Conservation (phyloP, 2,888 invertebrate species). For the Acronicta psi region DNA sequence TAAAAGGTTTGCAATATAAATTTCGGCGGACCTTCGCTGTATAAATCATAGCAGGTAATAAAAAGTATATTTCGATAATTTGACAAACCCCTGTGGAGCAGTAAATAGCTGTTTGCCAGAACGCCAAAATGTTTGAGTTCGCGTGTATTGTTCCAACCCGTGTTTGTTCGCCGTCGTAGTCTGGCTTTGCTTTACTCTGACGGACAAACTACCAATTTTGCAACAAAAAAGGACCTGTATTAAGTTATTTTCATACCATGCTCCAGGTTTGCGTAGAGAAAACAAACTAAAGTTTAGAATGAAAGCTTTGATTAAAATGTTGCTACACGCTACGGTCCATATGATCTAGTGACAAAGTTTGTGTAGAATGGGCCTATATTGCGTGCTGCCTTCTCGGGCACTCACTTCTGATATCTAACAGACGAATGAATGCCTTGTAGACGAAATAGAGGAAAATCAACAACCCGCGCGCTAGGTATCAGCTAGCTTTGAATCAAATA, state of each 20-base stretch:
- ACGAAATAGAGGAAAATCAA: not conserved
- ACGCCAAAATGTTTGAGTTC: conserved; percentile 29
- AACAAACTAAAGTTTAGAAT: conserved; percentile 7
- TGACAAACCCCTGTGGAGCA: conserved; percentile 48
- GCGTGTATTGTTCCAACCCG: conserved; percentile 21
- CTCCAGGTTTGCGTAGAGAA: conserved; percentile 4
- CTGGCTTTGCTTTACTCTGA: conserved; percentile 16
- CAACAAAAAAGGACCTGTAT: conserved; percentile 6
- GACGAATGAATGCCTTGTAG: not conserved
- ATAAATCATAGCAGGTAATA: conserved; percentile 51
- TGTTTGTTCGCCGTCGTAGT: conserved; percentile 24
- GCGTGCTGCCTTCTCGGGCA: not conserved
- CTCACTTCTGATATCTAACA: too few relatives aligned
- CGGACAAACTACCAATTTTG: conserved; percentile 17
- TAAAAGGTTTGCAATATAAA: conserved; percentile 51
- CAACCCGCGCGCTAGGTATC: not conserved
- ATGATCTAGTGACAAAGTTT: conserved; percentile 2
- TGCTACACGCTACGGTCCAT: conserved; percentile 5
- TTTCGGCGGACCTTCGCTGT: conserved; percentile 33
- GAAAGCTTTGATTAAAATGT: conserved; percentile 15
- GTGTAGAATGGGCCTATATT: not conserved
- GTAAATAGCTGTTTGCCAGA: conserved; percentile 34
- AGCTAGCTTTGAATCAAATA: too few relatives aligned
- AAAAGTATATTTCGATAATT: conserved; percentile 52
- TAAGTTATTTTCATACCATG: conserved; percentile 13